Conservation (phyloP, 2,113 vertebrate genomes). For the Mola mola region DNA sequence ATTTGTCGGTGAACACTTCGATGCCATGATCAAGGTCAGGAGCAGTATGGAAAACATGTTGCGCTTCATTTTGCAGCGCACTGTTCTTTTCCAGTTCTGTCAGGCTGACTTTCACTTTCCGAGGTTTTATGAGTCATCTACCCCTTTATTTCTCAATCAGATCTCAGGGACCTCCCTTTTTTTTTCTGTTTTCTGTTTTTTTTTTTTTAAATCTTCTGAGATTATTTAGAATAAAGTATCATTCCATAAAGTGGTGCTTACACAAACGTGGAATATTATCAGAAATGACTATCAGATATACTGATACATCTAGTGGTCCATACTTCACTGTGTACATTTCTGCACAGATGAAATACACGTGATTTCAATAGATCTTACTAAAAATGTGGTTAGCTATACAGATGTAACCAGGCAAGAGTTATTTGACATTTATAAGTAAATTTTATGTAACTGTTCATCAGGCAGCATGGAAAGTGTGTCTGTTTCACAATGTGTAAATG, state of each 20-base stretch:
- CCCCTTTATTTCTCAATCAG: slow-evolving; percentile 57
- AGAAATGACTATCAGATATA: no score
- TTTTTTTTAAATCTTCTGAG: no score
- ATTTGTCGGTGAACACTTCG: background rate
- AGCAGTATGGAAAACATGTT: slow-evolving; percentile 27
- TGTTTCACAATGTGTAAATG: slow-evolving; percentile 63
- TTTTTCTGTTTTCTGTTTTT: no score
- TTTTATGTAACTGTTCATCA: slow-evolving; percentile 17
- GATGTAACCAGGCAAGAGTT: no score
- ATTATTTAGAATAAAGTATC: background rate
- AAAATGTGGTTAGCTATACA: no score
- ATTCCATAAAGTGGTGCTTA: background rate
- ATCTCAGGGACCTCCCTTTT: slow-evolving; percentile 23
- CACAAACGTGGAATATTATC: background rate
- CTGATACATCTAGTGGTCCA: no score
- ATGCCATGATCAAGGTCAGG: slow-evolving; percentile 28
- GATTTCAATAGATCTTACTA: no score
- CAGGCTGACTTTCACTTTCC: background rate
- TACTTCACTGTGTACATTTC: no score
- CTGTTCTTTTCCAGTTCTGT: slow-evolving; percentile 22
- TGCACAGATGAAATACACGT: no score
- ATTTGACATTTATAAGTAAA: no score
- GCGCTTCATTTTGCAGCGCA: slow-evolving; percentile 50
- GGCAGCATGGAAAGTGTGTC: slow-evolving; percentile 14
- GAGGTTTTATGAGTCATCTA: slow-evolving; percentile 24